phyloP scores from a whole-genome alignment of 2,797 vertebrate genomes.

The Craterocephalus amniculus region DNA sequence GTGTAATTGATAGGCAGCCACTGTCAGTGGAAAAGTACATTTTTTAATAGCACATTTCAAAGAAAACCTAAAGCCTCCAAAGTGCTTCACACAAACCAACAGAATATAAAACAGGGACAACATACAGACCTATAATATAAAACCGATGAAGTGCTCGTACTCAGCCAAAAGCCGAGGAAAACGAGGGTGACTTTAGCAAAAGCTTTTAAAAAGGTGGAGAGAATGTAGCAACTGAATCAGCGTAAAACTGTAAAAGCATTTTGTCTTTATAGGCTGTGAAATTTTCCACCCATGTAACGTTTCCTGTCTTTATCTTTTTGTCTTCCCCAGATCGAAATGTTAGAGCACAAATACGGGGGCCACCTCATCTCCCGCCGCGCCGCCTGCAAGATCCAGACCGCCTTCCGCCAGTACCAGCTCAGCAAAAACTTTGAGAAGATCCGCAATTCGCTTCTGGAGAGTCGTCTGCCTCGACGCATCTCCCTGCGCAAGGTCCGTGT shows the following conservation, averaged over 20 bases:
- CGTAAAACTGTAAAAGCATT: not conserved
- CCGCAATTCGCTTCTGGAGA: slow-evolving; percentile 96
- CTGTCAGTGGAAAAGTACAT: too few species aligned
- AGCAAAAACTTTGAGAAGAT: slow-evolving; percentile 99
- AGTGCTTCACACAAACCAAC: too few species aligned
- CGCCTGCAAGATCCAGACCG: slow-evolving; percentile 98
- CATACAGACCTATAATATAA: too few species aligned
- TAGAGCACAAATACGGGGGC: slow-evolving; percentile 99
- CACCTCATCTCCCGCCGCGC: slow-evolving; percentile 96
- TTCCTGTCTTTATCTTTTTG: slow-evolving; percentile 34
- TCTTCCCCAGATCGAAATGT: slow-evolving; percentile 96
- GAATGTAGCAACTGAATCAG: too few species aligned
- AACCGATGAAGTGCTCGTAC: too few species aligned
- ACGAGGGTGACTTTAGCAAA: too few species aligned
- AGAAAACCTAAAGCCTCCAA: too few species aligned
- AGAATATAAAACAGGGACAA: too few species aligned
- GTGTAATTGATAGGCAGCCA: not conserved
- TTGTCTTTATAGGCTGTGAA: not conserved
- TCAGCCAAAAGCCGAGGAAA: too few species aligned
- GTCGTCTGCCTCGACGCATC: slow-evolving; percentile 94
- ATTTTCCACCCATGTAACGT: not conserved
- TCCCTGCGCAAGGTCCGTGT: slow-evolving; percentile 93
- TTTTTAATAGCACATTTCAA: too few species aligned
- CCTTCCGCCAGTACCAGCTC: slow-evolving; percentile 99
- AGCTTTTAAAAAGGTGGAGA: too few species aligned